Evolutionary conservation across 2,888 invertebrate genomes (phyloP).

Genomic region (Ennomos quercinarius): DNA sequence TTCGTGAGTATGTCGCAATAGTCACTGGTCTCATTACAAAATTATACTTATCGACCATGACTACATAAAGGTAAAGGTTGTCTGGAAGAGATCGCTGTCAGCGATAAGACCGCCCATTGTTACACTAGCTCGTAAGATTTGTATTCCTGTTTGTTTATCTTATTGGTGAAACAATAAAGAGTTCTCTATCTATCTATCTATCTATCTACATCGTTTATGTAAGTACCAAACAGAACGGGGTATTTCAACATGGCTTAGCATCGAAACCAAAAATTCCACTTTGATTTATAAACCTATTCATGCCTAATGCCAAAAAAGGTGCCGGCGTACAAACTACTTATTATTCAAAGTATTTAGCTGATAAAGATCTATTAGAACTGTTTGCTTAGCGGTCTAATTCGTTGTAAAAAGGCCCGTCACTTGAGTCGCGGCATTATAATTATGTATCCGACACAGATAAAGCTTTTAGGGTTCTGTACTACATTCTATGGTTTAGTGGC

Average conservation of each 20-base stretch:
- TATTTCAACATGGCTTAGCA: slow-evolving; percentile 12
- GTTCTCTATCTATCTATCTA: no score
- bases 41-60: no score
- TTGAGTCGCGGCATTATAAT: slow-evolving; percentile 73
- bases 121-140: no score
- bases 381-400: slow-evolving; percentile 56
- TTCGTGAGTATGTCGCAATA: no score
- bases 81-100: no score
- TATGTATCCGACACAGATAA: slow-evolving; percentile 68
- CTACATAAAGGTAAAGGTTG: no score
- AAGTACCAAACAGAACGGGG: slow-evolving; percentile 2
- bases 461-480: slow-evolving; percentile 50
- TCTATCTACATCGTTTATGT: not conserved
- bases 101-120: no score
- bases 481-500: not conserved
- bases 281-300: slow-evolving; percentile 25
- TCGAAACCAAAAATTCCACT: slow-evolving; percentile 8
- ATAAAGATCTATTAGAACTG: slow-evolving; percentile 53
- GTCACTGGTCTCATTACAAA: no score
- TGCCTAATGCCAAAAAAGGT: slow-evolving; percentile 34
- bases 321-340: slow-evolving; percentile 39
- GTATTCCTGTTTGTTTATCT: no score
- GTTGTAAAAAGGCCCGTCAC: slow-evolving; percentile 61
- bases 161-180: no score
- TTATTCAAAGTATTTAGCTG: slow-evolving; percentile 44